A percentile compares a stretch with the other conserved stretches of the same genome.
Evolutionary conservation across 2,797 vertebrate species (phyloP).

Genomic region (Rhinophrynus dorsalis): DNA sequence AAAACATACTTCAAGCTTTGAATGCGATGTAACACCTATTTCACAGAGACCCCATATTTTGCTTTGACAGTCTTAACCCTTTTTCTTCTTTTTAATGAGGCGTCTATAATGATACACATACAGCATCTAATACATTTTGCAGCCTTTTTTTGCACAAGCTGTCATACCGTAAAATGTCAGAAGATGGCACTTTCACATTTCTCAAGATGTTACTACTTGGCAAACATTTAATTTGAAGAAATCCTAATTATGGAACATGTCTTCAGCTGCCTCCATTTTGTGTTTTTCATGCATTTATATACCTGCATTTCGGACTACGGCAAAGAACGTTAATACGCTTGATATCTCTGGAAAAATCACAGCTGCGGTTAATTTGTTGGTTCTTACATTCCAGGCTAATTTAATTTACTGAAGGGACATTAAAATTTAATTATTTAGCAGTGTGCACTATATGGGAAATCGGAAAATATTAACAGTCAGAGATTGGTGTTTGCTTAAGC

Average conservation of each 20-base stretch:
- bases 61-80: too few relatives aligned
- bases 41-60: too few relatives aligned
- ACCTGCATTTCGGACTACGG: constrained; percentile 38
- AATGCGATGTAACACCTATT: too few relatives aligned
- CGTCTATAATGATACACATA: too few relatives aligned
- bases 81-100: too few relatives aligned
- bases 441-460: constrained; percentile 40
- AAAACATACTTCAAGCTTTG: too few relatives aligned
- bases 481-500: constrained; percentile 42
- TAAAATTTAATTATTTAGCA: constrained; percentile 51
- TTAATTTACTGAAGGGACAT: constrained; percentile 49
- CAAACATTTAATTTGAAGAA: constrained; percentile 34
- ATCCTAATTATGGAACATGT: constrained; percentile 48
- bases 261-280: constrained; percentile 49
- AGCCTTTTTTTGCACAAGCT: neutral
- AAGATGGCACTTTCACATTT: constrained; percentile 30
- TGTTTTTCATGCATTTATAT: constrained; percentile 47
- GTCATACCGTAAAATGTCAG: constrained; percentile 9
- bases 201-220: neutral
- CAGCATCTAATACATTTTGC: too few relatives aligned
- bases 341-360: constrained; percentile 47
- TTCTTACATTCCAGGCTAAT: constrained; percentile 48
- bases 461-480: constrained; percentile 38
- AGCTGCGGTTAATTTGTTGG: constrained; percentile 49
- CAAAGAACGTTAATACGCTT: constrained; percentile 37